phyloP scores from a whole-genome alignment of 1,140 invertebrate species.

The Nylanderia fulva region DNA sequence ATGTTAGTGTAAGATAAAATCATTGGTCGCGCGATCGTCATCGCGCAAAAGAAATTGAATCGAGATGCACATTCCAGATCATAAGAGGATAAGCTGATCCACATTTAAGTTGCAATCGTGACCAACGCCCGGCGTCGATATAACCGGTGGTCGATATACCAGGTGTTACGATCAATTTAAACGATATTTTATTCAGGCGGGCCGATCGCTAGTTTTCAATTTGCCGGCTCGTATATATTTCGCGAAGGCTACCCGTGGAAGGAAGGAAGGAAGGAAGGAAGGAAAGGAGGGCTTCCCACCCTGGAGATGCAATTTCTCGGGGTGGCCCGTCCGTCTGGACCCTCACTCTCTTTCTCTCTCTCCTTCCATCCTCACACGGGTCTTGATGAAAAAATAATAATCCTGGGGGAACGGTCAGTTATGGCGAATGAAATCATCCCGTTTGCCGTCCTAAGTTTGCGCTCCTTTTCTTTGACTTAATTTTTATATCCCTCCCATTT shows the following conservation, averaged over 20 bases:
- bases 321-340: conserved; percentile 69
- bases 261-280: conserved; percentile 51
- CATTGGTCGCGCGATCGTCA: background rate
- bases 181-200: conserved; percentile 86
- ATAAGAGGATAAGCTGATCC: conserved; percentile 57
- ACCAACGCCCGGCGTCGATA: conserved; percentile 63
- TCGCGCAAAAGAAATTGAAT: conserved; percentile 1
- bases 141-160: conserved; percentile 80
- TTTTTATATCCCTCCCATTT: conserved; percentile 42
- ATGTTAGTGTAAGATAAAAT: conserved; percentile 42
- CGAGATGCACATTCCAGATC: conserved; percentile 54
- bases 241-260: conserved; percentile 73
- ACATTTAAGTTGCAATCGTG: conserved; percentile 69
- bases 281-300: conserved; percentile 52
- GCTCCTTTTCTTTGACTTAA: conserved; percentile 49
- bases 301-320: conserved; percentile 84
- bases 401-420: conserved; percentile 84
- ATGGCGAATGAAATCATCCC: conserved; percentile 79
- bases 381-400: conserved; percentile 86
- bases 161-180: conserved; percentile 86
- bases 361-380: conserved; percentile 16
- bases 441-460: conserved; percentile 41
- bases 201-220: conserved; percentile 86
- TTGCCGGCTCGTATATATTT: conserved; percentile 85
- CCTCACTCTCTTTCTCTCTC: conserved; percentile 43